Evolutionary conservation across 2,888 invertebrate species (phyloP).

Genomic region (Rhodophaea formosa): DNA sequence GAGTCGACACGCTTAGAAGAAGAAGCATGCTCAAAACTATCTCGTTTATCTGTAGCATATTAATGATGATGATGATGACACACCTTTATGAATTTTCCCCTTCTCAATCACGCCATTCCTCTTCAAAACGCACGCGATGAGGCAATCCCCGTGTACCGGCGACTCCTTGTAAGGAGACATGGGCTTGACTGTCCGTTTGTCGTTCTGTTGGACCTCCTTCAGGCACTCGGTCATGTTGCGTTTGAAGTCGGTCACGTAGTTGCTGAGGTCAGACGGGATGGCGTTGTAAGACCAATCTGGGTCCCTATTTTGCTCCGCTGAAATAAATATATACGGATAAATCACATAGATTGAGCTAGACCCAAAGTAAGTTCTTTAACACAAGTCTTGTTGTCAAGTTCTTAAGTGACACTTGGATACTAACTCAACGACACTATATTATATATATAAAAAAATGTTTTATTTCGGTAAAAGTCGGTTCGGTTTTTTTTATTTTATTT

Average conservation of each 20-base stretch:
- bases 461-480: too few species aligned
- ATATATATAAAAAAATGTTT: too few species aligned
- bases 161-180: constrained; percentile 64
- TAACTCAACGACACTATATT: too few species aligned
- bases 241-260: constrained; percentile 61
- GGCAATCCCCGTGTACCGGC: constrained; percentile 67
- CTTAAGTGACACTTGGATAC: too few species aligned
- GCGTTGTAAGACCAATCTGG: constrained; percentile 80
- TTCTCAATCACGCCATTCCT: constrained; percentile 62
- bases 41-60: too few species aligned
- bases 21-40: too few species aligned
- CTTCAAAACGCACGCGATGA: constrained; percentile 71
- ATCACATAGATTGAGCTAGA: too few species aligned
- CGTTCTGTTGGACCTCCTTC: constrained; percentile 60
- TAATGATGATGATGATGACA: too few species aligned
- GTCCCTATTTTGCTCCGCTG: constrained; percentile 32
- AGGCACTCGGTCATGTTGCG: constrained; percentile 69
- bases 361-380: too few species aligned
- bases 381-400: too few species aligned
- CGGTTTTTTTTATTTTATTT: too few species aligned
- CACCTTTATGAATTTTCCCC: constrained; percentile 68
- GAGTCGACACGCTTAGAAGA: too few species aligned
- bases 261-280: constrained; percentile 53
- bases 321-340: neutral
- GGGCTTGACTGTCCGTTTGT: constrained; percentile 51